Percentiles rank a stretch among this genome's conserved stretches.
Conservation (phyloP, 2,797 vertebrate species). For the Tapirus indicus region DNA sequence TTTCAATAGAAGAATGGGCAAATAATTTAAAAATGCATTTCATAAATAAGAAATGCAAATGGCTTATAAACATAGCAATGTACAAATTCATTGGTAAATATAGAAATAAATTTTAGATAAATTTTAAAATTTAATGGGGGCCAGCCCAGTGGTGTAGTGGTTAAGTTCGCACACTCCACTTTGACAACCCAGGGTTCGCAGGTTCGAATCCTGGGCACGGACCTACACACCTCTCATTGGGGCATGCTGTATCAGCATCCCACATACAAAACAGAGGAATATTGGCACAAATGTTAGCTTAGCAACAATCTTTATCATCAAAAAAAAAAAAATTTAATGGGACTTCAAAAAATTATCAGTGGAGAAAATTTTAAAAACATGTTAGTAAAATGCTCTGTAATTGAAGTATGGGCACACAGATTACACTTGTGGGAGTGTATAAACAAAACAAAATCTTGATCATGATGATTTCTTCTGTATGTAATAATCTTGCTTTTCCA, state of each 20-base stretch:
- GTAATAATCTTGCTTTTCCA: background rate
- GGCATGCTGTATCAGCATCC: too few species aligned
- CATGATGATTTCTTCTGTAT: background rate
- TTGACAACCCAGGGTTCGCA: too few species aligned
- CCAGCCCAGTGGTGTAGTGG: too few species aligned
- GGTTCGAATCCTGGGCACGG: too few species aligned
- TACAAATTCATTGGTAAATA: background rate
- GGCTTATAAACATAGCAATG: background rate
- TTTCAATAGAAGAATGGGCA: background rate
- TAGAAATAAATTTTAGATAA: too few species aligned
- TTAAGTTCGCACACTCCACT: too few species aligned
- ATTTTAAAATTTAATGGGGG: too few species aligned
- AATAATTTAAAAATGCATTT: background rate
- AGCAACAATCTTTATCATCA: too few species aligned
- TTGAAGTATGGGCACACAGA: background rate
- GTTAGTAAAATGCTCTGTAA: background rate
- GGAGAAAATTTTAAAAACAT: background rate
- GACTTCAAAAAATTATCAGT: background rate
- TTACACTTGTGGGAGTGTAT: background rate
- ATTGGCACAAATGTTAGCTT: too few species aligned
- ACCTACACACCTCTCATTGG: too few species aligned
- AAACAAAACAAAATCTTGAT: slow-evolving; percentile 6
- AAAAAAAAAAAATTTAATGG: background rate
- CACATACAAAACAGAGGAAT: too few species aligned
- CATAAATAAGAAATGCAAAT: background rate